Evolutionary conservation across 2,113 vertebrate genomes (phyloP).

Genomic region (Otocyon megalotis): DNA sequence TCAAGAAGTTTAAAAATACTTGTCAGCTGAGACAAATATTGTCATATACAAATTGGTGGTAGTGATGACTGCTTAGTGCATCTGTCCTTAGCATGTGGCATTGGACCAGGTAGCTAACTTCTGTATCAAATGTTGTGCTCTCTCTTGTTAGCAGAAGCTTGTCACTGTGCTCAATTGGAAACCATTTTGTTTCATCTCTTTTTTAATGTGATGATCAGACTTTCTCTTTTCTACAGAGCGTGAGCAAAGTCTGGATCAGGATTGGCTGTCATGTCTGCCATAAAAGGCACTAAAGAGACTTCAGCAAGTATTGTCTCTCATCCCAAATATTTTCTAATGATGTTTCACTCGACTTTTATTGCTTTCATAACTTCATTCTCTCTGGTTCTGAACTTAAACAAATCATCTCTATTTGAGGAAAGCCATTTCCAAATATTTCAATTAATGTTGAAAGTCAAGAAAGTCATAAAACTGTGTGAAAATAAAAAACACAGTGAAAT

Average conservation of each 20-base stretch:
- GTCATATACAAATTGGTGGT: slow-evolving; percentile 83
- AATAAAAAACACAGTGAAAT: background rate
- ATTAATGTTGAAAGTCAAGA: background rate
- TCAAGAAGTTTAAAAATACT: slow-evolving; percentile 84
- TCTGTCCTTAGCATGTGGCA: slow-evolving; percentile 78
- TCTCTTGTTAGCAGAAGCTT: slow-evolving; percentile 87
- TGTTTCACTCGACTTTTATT: slow-evolving; percentile 69
- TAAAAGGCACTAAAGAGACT: slow-evolving; percentile 90
- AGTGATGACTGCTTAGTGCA: slow-evolving; percentile 81
- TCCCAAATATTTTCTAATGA: slow-evolving; percentile 83
- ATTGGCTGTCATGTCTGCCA: slow-evolving; percentile 93
- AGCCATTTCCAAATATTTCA: background rate
- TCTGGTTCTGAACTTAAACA: slow-evolving; percentile 62
- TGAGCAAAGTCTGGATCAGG: slow-evolving; percentile 94
- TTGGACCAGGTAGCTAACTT: slow-evolving; percentile 83
- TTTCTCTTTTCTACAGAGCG: slow-evolving; percentile 93
- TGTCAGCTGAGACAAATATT: slow-evolving; percentile 83
- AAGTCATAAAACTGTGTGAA: background rate
- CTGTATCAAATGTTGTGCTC: slow-evolving; percentile 72
- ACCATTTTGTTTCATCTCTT: slow-evolving; percentile 83
- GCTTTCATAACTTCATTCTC: slow-evolving; percentile 65
- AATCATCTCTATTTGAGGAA: background rate
- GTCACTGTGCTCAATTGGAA: slow-evolving; percentile 88
- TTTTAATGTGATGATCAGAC: slow-evolving; percentile 91
- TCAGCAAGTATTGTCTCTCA: slow-evolving; percentile 91